phyloP scores from a whole-genome alignment of 2,113 vertebrate genomes.

The Pholis gunnellus region DNA sequence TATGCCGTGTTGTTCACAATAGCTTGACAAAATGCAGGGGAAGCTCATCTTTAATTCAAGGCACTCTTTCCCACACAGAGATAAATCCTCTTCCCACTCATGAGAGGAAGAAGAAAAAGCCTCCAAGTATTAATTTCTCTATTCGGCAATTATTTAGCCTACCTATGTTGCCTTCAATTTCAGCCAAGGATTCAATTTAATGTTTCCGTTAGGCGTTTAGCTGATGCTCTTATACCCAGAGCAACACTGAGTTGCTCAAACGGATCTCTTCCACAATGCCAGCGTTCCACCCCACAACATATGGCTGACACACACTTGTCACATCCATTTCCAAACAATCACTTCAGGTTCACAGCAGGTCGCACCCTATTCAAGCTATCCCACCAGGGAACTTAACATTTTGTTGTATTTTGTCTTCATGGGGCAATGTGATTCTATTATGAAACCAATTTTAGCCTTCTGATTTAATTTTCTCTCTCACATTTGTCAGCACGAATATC shows the following conservation, averaged over 20 bases:
- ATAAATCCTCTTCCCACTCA: constrained; percentile 72
- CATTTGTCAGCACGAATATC: constrained; percentile 49
- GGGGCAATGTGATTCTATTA: constrained; percentile 56
- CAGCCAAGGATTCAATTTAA: constrained; percentile 53
- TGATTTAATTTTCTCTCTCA: constrained; percentile 64
- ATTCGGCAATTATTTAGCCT: constrained; percentile 68
- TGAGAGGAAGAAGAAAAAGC: constrained; percentile 14
- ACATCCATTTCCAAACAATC: constrained; percentile 55
- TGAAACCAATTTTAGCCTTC: constrained; percentile 53
- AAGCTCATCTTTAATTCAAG: constrained; percentile 78
- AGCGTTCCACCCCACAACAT: constrained; percentile 34
- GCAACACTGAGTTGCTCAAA: constrained; percentile 22
- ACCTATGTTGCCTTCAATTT: constrained; percentile 64
- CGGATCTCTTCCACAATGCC: constrained; percentile 26
- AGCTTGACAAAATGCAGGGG: constrained; percentile 61
- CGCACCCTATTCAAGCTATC: constrained; percentile 47
- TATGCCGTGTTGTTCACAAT: constrained; percentile 66
- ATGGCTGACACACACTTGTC: constrained; percentile 56
- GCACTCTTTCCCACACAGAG: constrained; percentile 56
- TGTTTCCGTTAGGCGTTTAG: constrained; percentile 45
- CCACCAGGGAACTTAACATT: constrained; percentile 60
- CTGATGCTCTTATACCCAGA: constrained; percentile 37
- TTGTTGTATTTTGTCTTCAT: constrained; percentile 40
- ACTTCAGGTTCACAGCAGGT: constrained; percentile 58
- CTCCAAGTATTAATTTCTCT: constrained; percentile 58